Evolutionary conservation across 64 coral and sea anemone species (phyloP), one percentile per base, ranked within the genome.

Genomic region (Exaiptasia diaphana): DNA sequence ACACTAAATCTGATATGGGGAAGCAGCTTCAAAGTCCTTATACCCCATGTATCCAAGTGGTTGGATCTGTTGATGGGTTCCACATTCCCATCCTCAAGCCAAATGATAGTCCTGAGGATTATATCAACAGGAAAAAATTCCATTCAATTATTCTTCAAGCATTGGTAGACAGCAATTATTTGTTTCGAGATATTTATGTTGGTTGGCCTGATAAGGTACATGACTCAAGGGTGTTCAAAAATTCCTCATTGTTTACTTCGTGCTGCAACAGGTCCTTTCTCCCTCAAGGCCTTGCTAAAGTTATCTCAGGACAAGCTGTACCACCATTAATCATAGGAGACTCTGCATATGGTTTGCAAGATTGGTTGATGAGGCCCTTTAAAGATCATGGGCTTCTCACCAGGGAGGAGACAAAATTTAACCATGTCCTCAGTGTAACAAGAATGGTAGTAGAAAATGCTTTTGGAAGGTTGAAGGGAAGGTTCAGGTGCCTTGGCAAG

Each of bases 381-480:
- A 9, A 26, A 18, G 75, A 78, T 4, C 55, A 78, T 39, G 29
- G 45, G 2, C 36, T 21, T 5, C 30, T 56, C 3, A 37, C 50
- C 15, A 17, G 2, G 3, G 1, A 58, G 11, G 14, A 78, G 23
- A 5, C 18, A 0, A 4, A 36, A 1, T 78, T 78, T 18, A 78
- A 78, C 2, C 39, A 78, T 42, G 0, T 4, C 17, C 38, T 78
- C 11, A 36, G 75, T 60, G 32, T 49, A 5, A 9, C 75, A 8
- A 31, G 75, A 36, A 78, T 78, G 75, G 53, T 80, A 25, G 56
- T 80, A 25, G 76, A 80, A 55, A 38, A 38, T 46, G 76, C 33
- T 23, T 80, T 41, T 64, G 76, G 76, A 7, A 36, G 54, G n/a
- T 59, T 80, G 33, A 64, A 78, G 20, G 76, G 77, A 80, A 80